Evolutionary conservation across 2,797 vertebrate species (phyloP).

Genomic region (Aplochiton taeniatus): DNA sequence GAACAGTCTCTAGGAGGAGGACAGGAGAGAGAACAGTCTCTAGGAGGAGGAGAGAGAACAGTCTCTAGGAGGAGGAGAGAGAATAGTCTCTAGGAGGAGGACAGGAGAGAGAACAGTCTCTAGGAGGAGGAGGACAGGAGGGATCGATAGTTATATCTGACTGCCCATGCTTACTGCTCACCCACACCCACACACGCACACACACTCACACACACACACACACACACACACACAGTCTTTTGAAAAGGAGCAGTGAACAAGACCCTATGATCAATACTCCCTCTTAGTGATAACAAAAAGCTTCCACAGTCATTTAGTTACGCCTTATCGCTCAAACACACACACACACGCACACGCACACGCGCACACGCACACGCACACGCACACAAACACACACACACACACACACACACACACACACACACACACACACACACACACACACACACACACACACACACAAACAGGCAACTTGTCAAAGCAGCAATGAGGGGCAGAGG

Average conservation of each 20-base stretch:
- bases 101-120: too few species aligned
- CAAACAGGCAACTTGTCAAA: too few species aligned
- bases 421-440: neutral
- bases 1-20: too few species aligned
- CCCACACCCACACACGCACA: neutral
- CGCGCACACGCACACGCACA: neutral
- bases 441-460: neutral
- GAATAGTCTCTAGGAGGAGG: too few species aligned
- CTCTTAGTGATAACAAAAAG: conserved; percentile 75
- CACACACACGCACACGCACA: neutral
- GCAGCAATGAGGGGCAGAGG: too few species aligned
- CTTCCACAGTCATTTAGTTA: conserved; percentile 80
- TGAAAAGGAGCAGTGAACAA: conserved; percentile 28
- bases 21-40: too few species aligned
- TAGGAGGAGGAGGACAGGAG: too few species aligned
- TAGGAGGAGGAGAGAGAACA: too few species aligned
- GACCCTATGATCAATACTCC: conserved; percentile 78
- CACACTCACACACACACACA: neutral
- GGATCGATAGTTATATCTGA: too few species aligned
- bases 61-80: too few species aligned
- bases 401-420: neutral
- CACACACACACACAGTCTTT: conserved; percentile 32
- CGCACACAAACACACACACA: too few species aligned
- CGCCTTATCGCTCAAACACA: conserved; percentile 71
- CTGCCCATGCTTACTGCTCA: too few species aligned